Conservation (phyloP, 2,797 vertebrate species). For the Notoglanidium macrostoma region DNA sequence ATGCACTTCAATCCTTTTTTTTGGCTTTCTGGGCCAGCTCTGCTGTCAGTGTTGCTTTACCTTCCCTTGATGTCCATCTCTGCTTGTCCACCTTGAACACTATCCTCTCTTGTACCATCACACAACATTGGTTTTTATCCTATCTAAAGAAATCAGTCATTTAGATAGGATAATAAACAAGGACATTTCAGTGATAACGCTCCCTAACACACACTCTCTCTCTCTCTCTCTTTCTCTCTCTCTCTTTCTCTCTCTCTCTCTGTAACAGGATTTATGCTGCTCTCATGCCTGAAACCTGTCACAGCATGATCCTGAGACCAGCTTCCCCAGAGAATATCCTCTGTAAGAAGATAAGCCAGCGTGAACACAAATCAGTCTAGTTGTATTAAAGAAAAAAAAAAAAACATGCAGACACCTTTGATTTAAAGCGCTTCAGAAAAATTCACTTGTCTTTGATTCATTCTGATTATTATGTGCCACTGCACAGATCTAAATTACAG, state of each 20-base stretch:
- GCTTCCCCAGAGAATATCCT: slow-evolving; percentile 3
- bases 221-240: slow-evolving; percentile 6
- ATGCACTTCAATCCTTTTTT: neutral
- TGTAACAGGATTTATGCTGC: slow-evolving; percentile 41
- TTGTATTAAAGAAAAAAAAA: neutral
- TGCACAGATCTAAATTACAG: neutral
- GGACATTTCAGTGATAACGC: slow-evolving; percentile 39
- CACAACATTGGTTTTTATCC: slow-evolving; percentile 4
- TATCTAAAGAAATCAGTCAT: slow-evolving; percentile 32
- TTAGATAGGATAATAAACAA: slow-evolving; percentile 34
- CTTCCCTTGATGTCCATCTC: neutral
- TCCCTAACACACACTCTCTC: slow-evolving; percentile 7
- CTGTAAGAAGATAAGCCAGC: slow-evolving; percentile 15
- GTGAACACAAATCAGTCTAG: slow-evolving; percentile 12
- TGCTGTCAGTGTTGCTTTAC: neutral
- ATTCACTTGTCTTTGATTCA: slow-evolving; percentile 2
- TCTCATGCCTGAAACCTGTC: slow-evolving; percentile 40
- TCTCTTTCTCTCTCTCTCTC: slow-evolving; percentile 17
- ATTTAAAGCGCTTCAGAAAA: neutral
- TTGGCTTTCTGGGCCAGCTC: neutral
- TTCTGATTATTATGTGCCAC: slow-evolving; percentile 4
- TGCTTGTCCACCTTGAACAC: slow-evolving; percentile 13
- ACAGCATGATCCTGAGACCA: slow-evolving; percentile 14
- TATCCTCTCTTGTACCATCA: slow-evolving; percentile 15
- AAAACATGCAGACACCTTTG: neutral